Evolutionary conservation across 2,797 vertebrate species (phyloP), one percentile per base, ranked within the genome.

Genomic region (Falco concolor): DNA sequence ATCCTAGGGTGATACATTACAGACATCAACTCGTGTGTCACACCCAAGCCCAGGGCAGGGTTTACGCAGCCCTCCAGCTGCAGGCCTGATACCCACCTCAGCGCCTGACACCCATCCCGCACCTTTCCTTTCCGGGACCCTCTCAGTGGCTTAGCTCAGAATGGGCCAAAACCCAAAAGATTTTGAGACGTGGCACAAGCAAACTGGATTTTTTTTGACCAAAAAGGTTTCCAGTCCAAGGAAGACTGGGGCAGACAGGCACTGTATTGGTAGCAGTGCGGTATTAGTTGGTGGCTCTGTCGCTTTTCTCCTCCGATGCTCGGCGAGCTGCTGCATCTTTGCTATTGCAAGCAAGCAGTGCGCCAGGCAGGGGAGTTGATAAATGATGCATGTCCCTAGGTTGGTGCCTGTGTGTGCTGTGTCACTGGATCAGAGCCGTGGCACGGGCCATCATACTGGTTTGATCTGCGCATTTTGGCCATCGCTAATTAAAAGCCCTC

Each of bases 21-120:
- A 97, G 91, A 80, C 50, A 76, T 69, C 65, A 59, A 65, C 8
- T 15, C 9, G 65, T 38, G 38, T 65, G 77, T 96, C 91, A 90
- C 94, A 74, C 86, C 96, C 68, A 89, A 94, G 75, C 82, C 94
- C 94, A 69, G 76, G 76, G 95, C 93, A 96, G 93, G 89, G 85
- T 64, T 97, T 85, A 94, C 91, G 91, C 95, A 95, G 87, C 93
- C 76, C 92, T 96, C 67, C 95, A 95, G 95, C 97, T 94, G 94
- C 52, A 24, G 79, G 56, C 59, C 32, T 74, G 79, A 90, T 95
- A 87, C 92, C 81, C 89, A 73, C 75, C 69, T 60, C 96, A 94
- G 92, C 92, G 80, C 75, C 74, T 93, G 90, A 92, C 93, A 82
- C 74, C 6, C 18, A 47, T 79, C 89, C 94, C 5, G 38, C 84